Evolutionary conservation across 1,140 invertebrate species (phyloP), one percentile per base, ranked within the genome.

Genomic region (Hydropsyche tenuis): DNA sequence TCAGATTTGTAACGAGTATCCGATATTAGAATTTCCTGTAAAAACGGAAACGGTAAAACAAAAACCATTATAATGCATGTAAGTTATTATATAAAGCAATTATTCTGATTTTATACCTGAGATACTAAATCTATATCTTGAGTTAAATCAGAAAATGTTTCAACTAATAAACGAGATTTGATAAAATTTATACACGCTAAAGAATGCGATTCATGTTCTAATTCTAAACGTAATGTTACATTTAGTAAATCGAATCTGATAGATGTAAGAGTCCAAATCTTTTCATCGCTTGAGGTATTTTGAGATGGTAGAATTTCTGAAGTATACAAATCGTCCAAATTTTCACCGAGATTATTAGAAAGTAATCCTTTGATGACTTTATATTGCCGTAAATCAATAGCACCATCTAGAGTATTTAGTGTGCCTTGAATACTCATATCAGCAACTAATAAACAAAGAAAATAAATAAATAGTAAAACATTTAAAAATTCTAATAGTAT

Each of bases 61-160:
- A 56, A 72, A 5, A 66, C 2, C 7, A 63, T 20, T 69, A 16
- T 22, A 5, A 22, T 14, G 14, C 14, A 22, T 22, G 3, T 51
- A 62, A 43, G 9, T 37, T 37, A 3, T 37, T 48, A 27, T 23
- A 23, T 51, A 51, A 27, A 48, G 18, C 11, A 56, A 23, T 30
- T 30, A 60, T 1, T 53, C 0, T 9, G 64, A 72, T 56, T 7
- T 22, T 11, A n/a, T 73, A 85, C 84, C 81, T 94, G 92, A 0
- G 95, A 98, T 0, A 97, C 93, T 2, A 98, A 85, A 85, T 97
- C 96, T 25, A 98, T 90, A 80, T 98, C 96, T 83, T 95, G 94
- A 9, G 93, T 92, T 11, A 92, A 89, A 83, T 98, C 94, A 74
- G 93, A 96, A 79, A 91, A 92, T 0, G 90, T 90, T 79, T 96